These are phyloP conservation scores for Zelleria hepariella DNA, from an alignment of 2,888 invertebrate species.

Conservation along the genomic window DNA sequence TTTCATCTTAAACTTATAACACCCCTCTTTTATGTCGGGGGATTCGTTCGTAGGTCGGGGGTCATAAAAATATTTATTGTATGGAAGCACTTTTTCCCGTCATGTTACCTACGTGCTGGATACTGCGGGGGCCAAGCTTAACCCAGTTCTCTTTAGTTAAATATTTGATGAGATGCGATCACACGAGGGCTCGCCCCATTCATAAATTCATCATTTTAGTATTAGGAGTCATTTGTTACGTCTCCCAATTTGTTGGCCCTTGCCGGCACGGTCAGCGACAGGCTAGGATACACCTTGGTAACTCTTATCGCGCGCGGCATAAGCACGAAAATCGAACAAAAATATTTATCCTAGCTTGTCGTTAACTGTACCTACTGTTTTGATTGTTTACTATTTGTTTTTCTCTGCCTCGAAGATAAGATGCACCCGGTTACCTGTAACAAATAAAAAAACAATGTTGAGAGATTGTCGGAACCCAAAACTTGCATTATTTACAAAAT, in stretches of 20 bases:
- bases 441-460: no score
- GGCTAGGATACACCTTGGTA: neutral
- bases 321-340: neutral
- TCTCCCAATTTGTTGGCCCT: neutral
- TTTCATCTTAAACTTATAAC: no score
- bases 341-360: no score
- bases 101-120: neutral
- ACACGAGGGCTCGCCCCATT: neutral
- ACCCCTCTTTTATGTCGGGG: no score
- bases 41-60: no score
- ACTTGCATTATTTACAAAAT: no score
- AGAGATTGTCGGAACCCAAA: no score
- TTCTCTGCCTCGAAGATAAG: no score
- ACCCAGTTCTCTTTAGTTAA: conserved; percentile 1
- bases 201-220: neutral
- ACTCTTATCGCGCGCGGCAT: neutral
- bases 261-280: neutral
- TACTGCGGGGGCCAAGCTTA: neutral
- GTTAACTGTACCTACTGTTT: no score
- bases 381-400: no score
- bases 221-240: neutral
- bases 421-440: no score
- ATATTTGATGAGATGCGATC: conserved; percentile 3
- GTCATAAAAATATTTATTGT: no score
- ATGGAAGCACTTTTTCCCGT: neutral